Base-by-base conservation (phyloP, 2,113 vertebrate species). In the Atractosteus spatula region DNA sequence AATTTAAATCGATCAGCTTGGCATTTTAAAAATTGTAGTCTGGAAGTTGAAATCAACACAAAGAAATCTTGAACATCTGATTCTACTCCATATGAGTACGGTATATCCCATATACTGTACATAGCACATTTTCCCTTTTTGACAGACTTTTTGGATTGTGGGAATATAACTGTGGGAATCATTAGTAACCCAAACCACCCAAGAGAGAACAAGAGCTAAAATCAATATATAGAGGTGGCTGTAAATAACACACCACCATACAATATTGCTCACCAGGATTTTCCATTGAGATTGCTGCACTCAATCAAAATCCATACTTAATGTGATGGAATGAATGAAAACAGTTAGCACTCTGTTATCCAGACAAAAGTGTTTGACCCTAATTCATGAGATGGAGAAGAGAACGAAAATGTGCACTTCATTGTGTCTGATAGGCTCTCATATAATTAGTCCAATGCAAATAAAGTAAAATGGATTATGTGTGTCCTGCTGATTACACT, bases 91-190 rank as follows among this genome's bases (percentile, higher is more conserved):
- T 10, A 7, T 51, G 47, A 7, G 5, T 10, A 51, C 5, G 2
- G 5, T 51, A 51, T 51, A 51, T 51, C 10, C 47, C 47, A 51
- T 0, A 51, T 7, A n/a, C n/a, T n/a, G n/a, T n/a, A 51, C 1
- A 51, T 51, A 2, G 29, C 47, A 51, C 10, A 51, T 51, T 51
- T 51, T 51, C 47, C 47, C 47, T 7, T 51, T 51, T 51, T 51
- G 47, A 51, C 5, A 51, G 5, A 51, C 47, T 83, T 83, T 88
- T 86, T 86, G 89, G 89, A 87, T 86, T 86, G 81, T 81, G 79
- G 85, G 79, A 88, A 86, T 81, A 78, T 80, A 85, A 85, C 84
- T 82, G 81, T 83, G 85, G 84, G 87, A 90, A 89, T 88, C 82
- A 80, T 86, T 88, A 86, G 78, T 87, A 87, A 87, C 91, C 79